These are phyloP conservation scores for Phoeniculus purpureus DNA, from an alignment of 2,797 vertebrate genomes.

Conservation along the genomic window DNA sequence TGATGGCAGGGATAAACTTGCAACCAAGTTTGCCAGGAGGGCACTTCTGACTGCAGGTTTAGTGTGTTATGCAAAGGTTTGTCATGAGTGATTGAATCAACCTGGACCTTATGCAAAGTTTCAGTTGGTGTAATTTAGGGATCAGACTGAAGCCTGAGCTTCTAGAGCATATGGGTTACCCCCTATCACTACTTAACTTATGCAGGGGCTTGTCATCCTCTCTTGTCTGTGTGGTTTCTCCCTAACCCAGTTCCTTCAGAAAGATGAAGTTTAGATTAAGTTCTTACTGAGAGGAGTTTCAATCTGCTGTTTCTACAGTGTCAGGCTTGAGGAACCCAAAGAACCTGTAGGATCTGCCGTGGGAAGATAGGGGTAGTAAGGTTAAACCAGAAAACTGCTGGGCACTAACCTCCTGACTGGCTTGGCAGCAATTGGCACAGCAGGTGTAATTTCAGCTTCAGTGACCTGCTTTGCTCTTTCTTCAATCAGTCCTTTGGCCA, in stretches of 20 bases:
- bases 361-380: not conserved
- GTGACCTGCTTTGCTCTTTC: slow-evolving; percentile 15
- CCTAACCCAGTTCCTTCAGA: not conserved
- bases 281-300: not conserved
- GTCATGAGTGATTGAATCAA: not conserved
- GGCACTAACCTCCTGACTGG: not conserved
- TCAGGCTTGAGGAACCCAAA: not conserved
- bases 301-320: not conserved
- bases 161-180: not conserved
- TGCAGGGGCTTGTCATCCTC: not conserved
- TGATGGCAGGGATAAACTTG: not conserved
- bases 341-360: not conserved
- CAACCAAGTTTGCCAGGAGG: not conserved
- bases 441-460: not conserved
- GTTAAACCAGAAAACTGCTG: not conserved
- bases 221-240: not conserved
- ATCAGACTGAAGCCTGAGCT: not conserved
- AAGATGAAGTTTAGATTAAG: not conserved
- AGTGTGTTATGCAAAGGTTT: not conserved
- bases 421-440: not conserved
- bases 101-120: not conserved
- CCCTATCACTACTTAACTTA: not conserved
- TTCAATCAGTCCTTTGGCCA: not conserved
- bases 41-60: not conserved
- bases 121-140: not conserved